Evolutionary conservation across 1,140 invertebrate species (phyloP).

Genomic region (Protaetia brevitarsis): DNA sequence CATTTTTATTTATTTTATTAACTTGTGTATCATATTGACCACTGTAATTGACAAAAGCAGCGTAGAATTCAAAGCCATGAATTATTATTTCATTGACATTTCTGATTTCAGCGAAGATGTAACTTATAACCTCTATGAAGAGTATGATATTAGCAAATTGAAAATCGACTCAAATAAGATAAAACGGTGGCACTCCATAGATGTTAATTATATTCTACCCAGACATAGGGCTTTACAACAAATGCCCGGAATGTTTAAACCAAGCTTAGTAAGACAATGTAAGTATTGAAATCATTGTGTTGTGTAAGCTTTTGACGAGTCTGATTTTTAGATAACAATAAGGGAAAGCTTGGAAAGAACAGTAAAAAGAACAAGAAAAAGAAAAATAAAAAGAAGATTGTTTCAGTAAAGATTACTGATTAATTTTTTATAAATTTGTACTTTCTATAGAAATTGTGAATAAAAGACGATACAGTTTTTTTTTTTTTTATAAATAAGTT

Average conservation of each 20-base stretch:
- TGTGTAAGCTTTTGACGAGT: background rate
- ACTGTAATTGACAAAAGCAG: too few relatives aligned
- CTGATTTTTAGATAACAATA: background rate
- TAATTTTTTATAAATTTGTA: too few relatives aligned
- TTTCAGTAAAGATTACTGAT: too few relatives aligned
- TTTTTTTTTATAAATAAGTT: constrained; percentile 21
- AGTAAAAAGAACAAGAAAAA: constrained; percentile 4
- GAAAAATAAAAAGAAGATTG: constrained; percentile 19
- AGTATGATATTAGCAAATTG: constrained; percentile 29
- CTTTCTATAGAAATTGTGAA: background rate
- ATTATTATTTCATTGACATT: too few relatives aligned
- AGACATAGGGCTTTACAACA: constrained; percentile 32
- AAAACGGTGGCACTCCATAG: constrained; percentile 43
- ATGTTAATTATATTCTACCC: constrained; percentile 43
- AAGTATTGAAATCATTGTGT: background rate
- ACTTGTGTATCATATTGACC: too few relatives aligned
- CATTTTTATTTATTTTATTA: too few relatives aligned
- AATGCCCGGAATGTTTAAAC: constrained; percentile 46
- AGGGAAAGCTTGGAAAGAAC: background rate
- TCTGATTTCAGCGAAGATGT: constrained; percentile 33
- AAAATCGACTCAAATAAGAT: constrained; percentile 26
- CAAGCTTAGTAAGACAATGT: constrained; percentile 11
- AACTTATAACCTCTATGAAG: constrained; percentile 38
- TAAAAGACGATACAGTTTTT: background rate
- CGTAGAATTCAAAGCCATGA: too few relatives aligned